phyloP scores from a whole-genome alignment of 2,113 vertebrate species.

The cattle (Bos taurus) region ARS-UCD2.0 NC_037334.1:10344501-10345000 shows the following conservation, averaged over 20 bases:
- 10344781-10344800: background rate
- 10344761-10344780: background rate
- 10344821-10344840: background rate
- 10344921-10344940: background rate
- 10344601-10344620: background rate
- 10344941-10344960: background rate
- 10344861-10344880: background rate
- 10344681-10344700: background rate
- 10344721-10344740: background rate
- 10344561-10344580: background rate
- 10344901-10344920: fast-evolving
- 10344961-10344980: background rate
- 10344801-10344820: background rate
- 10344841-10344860: background rate
- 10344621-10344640: background rate
- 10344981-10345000: background rate
- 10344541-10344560: background rate
- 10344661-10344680: background rate
- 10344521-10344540: background rate
- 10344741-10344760: background rate
- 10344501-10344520: background rate
- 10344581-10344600: background rate
- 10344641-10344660: background rate
- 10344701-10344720: background rate
- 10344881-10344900: background rate